A percentile compares a stretch with the other conserved stretches of the same genome.
These are phyloP conservation scores for Corythornis madagascariensis DNA, from an alignment of 2,113 vertebrate species.

Conservation along the genomic window DNA sequence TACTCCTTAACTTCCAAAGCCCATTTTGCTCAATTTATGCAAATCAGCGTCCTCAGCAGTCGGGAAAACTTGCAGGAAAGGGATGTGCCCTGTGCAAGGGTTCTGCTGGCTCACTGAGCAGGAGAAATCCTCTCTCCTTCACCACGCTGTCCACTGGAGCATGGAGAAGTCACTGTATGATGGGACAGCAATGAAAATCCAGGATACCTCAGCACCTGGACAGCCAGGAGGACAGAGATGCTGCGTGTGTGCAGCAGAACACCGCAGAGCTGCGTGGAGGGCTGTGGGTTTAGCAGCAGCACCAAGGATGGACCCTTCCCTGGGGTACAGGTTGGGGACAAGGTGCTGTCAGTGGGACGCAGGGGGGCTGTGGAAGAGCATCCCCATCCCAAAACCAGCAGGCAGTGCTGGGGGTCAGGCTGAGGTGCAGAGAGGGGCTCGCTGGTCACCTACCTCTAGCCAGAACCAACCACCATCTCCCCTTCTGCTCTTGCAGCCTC, in stretches of 20 bases:
- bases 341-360: neutral
- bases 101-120: no score
- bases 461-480: neutral
- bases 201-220: neutral
- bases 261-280: accelerated
- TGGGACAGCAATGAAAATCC: neutral
- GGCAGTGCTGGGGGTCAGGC: neutral
- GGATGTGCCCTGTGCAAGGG: neutral
- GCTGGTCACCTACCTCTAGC: accelerated
- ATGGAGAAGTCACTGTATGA: neutral
- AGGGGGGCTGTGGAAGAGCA: neutral
- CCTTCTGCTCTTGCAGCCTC: neutral
- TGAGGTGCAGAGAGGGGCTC: neutral
- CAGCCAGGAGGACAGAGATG: accelerated
- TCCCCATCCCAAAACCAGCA: neutral
- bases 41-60: neutral
- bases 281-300: neutral
- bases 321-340: accelerated
- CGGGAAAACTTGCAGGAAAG: neutral
- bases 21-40: neutral
- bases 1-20: neutral
- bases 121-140: neutral
- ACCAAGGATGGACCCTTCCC: neutral
- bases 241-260: neutral
- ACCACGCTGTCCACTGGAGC: accelerated